Base-by-base conservation (phyloP, 2,888 invertebrate species). In the Gymnocheta viridis region DNA sequence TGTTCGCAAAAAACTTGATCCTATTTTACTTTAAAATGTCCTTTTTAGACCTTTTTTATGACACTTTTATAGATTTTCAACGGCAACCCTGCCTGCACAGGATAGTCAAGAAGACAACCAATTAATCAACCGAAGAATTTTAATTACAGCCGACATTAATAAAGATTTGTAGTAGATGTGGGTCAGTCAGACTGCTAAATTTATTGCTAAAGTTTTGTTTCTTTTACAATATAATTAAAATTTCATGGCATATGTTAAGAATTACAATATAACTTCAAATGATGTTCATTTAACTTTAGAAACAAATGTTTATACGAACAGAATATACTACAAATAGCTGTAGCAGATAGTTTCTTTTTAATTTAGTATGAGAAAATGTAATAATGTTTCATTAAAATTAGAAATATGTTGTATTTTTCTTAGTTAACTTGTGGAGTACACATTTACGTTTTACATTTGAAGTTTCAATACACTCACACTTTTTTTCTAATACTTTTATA, bases 341-440 rank as follows among this genome's bases (percentile, higher is more conserved):
- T 32, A 17, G 49, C 49, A 47, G 32, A 41, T 12, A 60, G 6
- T 10, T 24, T n/a, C n/a, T n/a, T 60, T 60, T 60, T n/a, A 24
- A 4, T n/a, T 27, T 7, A 47, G 24, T 51, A 4, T 10, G 24
- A 9, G 1, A 24, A 29, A 17, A 38, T 35, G 24, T 7, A 35
- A 49, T 47, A 60, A 32, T 24, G 12, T 51, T 60, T 27, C 49
- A 62, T 73, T 51, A 51, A 73, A 38, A 7, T 14, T 14, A 51
- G 9, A 54, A 69, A 69, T 41, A 24, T 41, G 5, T 41, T 32
- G 32, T 32, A 9, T 19, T 7, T 62, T 14, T 62, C 19, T 29
- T 12, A 17, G 24, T 62, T n/a, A n/a, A n/a, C n/a, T n/a, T n/a
- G n/a, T n/a, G n/a, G n/a, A n/a, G n/a, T n/a, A n/a, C n/a, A n/a